These are phyloP conservation scores for Erannis defoliaria DNA, from an alignment of 2,888 invertebrate genomes.

Conservation along the genomic window DNA sequence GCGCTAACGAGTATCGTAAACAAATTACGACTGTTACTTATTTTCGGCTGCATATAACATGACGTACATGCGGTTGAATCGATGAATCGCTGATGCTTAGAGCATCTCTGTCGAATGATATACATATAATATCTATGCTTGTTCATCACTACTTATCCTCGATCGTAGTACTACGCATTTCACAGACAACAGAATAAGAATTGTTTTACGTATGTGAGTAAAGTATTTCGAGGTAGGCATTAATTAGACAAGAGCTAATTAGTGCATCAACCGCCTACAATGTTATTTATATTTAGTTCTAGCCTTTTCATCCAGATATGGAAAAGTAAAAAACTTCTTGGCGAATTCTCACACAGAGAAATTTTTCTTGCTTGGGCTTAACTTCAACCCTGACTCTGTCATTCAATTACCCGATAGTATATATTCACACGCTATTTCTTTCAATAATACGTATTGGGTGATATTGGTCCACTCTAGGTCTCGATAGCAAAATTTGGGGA, in stretches of 20 bases:
- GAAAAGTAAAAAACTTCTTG: neutral
- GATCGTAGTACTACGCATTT: neutral
- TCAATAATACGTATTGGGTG: no score
- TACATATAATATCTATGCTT: no score
- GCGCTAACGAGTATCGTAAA: no score
- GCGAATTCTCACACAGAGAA: neutral
- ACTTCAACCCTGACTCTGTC: constrained; percentile 4
- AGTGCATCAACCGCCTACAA: constrained; percentile 1
- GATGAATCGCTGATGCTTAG: no score
- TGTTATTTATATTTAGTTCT: constrained; percentile 9
- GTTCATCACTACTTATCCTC: no score
- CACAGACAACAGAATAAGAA: constrained; percentile 1
- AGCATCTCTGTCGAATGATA: no score
- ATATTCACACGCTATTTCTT: neutral
- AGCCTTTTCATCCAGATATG: constrained; percentile 6
- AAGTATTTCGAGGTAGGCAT: constrained; percentile 9
- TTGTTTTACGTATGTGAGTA: neutral
- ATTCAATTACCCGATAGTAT: neutral
- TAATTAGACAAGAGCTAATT: constrained; percentile 11
- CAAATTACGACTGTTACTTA: no score
- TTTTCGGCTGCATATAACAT: no score
- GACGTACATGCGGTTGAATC: no score
- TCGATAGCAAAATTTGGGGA: no score
- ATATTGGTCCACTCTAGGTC: no score
- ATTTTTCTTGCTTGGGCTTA: neutral